These are phyloP conservation scores for Paramuricea clavata DNA, from an alignment of 92 coral and sea anemone species.

Conservation along the genomic window DNA sequence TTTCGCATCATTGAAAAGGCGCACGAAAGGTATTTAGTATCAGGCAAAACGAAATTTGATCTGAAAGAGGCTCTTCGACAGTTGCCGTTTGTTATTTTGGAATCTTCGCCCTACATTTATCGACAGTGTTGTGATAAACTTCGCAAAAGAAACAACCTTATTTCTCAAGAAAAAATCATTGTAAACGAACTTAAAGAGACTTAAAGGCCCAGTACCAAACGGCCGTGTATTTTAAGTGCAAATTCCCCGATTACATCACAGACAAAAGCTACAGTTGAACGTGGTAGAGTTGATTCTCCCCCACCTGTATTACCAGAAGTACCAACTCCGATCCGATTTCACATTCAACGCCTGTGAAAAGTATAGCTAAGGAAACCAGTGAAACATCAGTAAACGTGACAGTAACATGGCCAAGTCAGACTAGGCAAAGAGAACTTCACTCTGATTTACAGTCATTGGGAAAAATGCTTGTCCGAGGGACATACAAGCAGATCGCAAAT, in stretches of 20 bases:
- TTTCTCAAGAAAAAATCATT: conserved; percentile 8
- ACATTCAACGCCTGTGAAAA: conserved; percentile 11
- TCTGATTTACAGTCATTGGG: conserved; percentile 67
- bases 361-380: no score
- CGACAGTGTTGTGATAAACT: conserved; percentile 27
- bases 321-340: not conserved
- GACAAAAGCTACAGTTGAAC: not conserved
- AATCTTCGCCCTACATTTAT: conserved; percentile 6
- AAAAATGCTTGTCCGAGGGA: conserved; percentile 76
- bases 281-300: not conserved
- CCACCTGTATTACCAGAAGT: not conserved
- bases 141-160: not conserved
- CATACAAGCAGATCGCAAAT: no score
- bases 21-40: no score
- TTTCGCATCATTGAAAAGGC: no score
- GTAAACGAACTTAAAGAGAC: conserved; percentile 19
- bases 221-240: not conserved
- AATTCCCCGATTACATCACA: not conserved
- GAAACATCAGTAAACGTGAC: conserved; percentile 32
- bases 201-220: not conserved
- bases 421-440: conserved; percentile 53
- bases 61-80: conserved; percentile 6
- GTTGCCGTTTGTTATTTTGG: conserved; percentile 11
- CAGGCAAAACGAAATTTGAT: conserved; percentile 37
- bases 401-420: conserved; percentile 63